Percentiles rank a stretch among this genome's conserved stretches.
Evolutionary conservation across 2,888 invertebrate species (phyloP).

Genomic region (Macropis europaea): DNA sequence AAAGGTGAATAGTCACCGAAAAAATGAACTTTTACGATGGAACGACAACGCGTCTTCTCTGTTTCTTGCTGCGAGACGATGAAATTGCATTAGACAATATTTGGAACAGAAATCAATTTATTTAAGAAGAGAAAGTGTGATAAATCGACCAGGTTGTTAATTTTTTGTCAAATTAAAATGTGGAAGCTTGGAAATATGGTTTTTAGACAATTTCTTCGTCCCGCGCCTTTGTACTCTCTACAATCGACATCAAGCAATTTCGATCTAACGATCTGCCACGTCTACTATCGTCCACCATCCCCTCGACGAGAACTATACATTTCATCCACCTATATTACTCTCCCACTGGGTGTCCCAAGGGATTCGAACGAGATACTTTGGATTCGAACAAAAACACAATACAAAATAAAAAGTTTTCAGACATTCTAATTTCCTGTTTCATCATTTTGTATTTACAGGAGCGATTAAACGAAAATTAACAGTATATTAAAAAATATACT

Average conservation of each 20-base stretch:
- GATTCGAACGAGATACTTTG: no score
- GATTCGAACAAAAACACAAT: no score
- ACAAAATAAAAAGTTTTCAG: no score
- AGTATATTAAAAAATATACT: no score
- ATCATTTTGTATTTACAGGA: no score
- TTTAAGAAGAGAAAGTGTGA: background rate
- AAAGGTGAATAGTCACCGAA: slow-evolving; percentile 28
- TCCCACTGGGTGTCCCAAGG: no score
- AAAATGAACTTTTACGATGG: slow-evolving; percentile 35
- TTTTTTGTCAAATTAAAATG: no score
- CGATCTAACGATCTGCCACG: slow-evolving; percentile 37
- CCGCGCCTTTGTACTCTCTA: slow-evolving; percentile 56
- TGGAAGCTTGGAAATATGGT: no score
- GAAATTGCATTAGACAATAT: background rate
- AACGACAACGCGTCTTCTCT: slow-evolving; percentile 28
- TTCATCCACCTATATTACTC: background rate
- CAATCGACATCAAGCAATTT: slow-evolving; percentile 58
- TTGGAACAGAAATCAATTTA: background rate
- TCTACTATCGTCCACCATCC: slow-evolving; percentile 26
- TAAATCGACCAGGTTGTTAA: no score
- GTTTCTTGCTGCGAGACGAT: slow-evolving; percentile 27
- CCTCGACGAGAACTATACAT: slow-evolving; percentile 17
- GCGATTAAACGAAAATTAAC: no score
- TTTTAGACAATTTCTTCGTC: slow-evolving; percentile 29
- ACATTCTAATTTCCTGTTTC: no score